Conservation (phyloP, 1,140 invertebrate species). For the Thaumetopoea pityocampa region DNA sequence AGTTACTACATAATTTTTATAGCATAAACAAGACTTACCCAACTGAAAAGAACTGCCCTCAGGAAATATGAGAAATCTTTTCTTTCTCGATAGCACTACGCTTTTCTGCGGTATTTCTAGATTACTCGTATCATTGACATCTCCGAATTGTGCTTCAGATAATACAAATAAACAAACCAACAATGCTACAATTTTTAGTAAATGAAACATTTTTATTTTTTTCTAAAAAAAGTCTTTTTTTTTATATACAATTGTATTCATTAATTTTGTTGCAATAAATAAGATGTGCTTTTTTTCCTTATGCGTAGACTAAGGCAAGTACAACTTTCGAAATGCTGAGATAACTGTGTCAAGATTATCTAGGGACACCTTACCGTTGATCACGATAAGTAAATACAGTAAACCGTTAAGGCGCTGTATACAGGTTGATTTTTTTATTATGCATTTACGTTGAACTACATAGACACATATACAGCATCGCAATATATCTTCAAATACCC, state of each 20-base stretch:
- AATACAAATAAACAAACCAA: too few species aligned
- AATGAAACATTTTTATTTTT: too few species aligned
- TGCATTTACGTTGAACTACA: neutral
- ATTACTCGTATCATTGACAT: slow-evolving; percentile 21
- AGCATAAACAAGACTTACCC: slow-evolving; percentile 72
- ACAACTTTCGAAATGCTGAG: slow-evolving; percentile 3
- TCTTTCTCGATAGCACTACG: slow-evolving; percentile 77
- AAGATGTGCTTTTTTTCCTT: neutral
- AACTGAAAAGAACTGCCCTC: slow-evolving; percentile 86
- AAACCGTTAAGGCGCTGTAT: slow-evolving; percentile 30
- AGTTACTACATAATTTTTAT: neutral
- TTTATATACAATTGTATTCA: neutral
- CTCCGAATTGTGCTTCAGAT: neutral
- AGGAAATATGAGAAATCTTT: slow-evolving; percentile 85
- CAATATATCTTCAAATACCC: too few species aligned
- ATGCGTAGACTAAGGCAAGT: neutral
- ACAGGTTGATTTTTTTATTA: slow-evolving; percentile 25
- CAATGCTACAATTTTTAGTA: too few species aligned
- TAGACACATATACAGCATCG: too few species aligned
- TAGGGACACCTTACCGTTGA: slow-evolving; percentile 35
- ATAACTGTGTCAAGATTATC: slow-evolving; percentile 22
- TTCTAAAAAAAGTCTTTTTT: too few species aligned
- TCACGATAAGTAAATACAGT: slow-evolving; percentile 50
- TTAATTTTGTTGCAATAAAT: neutral
- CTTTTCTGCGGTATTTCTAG: slow-evolving; percentile 18